Base-by-base conservation (phyloP, 1,140 invertebrate genomes). In the Colletes latitarsis region DNA sequence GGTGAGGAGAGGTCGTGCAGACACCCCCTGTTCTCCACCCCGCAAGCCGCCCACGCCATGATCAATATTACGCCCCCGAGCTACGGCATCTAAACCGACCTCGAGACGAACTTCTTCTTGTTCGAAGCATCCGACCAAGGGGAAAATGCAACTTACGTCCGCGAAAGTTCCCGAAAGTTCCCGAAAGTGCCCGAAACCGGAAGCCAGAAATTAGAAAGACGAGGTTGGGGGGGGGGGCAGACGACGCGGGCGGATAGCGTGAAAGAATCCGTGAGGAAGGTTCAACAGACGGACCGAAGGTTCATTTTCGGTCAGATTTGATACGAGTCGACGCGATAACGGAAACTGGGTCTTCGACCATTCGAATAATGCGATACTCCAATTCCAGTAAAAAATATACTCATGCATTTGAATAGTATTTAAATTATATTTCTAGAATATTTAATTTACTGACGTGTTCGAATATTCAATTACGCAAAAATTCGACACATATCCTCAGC, bases 1-100 rank as follows among this genome's bases (percentile, higher is more conserved):
- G 70, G 67, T n/a, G 83, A 77, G 86, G 81, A 86, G 89, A 87
- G 86, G 75, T 88, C 68, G 86, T 86, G 91, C 91, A 92, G 92
- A 92, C 92, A 92, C 74, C 74, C 80, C 49, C 81, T 53, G 53
- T 67, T 64, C 70, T 52, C 72, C 58, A 39, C 49, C 64, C 19
- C 19, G 60, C 70, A 66, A 84, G 86, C 88, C 86, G 68, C 88
- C 82, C 76, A 90, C 87, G 87, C 90, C 91, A 92, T 92, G 91
- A 93, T 93, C 92, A 93, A 93, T 93, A 93, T 93, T 93, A 91
- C 91, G 91, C 87, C 89, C 90, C 88, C 86, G 89, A 91, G 89
- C 88, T 86, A 89, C 89, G 90, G 90, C 89, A 92, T 91, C 90
- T 88, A 91, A 92, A 91, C 91, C 89, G 87, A 91, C 86, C 88